These are phyloP conservation scores for Eupithecia centaureata DNA, from an alignment of 2,888 invertebrate genomes.

Conservation along the genomic window DNA sequence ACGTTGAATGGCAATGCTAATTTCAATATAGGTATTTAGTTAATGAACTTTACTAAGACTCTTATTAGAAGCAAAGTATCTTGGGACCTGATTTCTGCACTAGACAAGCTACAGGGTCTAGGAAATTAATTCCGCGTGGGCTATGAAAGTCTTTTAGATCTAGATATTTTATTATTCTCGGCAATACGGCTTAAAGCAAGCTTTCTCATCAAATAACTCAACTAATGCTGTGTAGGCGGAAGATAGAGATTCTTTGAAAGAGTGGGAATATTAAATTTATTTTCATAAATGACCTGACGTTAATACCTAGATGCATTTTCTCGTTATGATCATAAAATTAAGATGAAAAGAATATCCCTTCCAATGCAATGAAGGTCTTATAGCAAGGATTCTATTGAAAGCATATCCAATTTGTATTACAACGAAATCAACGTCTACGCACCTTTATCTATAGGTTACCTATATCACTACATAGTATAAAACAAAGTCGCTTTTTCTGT, in stretches of 20 bases:
- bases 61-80: not conserved
- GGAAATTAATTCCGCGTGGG: not conserved
- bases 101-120: not conserved
- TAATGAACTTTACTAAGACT: not conserved
- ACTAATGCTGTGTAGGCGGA: not conserved
- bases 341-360: too few species aligned
- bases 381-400: too few species aligned
- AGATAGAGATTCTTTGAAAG: not conserved
- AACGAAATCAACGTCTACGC: too few species aligned
- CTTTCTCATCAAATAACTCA: not conserved
- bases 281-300: not conserved
- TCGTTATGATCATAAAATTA: not conserved
- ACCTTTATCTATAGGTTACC: too few species aligned
- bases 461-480: too few species aligned
- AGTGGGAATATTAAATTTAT: not conserved
- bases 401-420: too few species aligned
- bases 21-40: not conserved
- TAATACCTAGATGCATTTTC: not conserved
- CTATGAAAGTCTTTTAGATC: not conserved
- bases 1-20: too few species aligned
- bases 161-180: not conserved
- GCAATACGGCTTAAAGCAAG: not conserved
- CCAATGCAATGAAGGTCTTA: too few species aligned
- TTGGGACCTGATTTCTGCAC: not conserved
- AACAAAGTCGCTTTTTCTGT: too few species aligned